Percentiles rank a stretch among this genome's conserved stretches.
Evolutionary conservation across 2,888 invertebrate species (phyloP).

Genomic region (Hecatera dysodea): DNA sequence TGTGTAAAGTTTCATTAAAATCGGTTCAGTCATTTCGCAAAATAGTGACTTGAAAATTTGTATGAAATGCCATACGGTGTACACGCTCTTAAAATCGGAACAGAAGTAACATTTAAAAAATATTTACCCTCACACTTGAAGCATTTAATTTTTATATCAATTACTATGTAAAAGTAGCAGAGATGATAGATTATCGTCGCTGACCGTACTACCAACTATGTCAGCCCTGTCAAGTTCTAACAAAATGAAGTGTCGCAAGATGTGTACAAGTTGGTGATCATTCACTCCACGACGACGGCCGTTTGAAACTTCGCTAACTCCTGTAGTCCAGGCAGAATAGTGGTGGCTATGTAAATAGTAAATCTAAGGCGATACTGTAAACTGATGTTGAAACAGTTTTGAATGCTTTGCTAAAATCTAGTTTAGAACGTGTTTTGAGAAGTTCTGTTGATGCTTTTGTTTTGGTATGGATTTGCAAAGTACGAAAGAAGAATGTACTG

Average conservation of each 20-base stretch:
- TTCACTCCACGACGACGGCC: slow-evolving; percentile 13
- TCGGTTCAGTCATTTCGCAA: no score
- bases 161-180: no score
- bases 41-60: no score
- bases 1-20: no score
- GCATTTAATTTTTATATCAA: no score
- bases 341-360: slow-evolving; percentile 15
- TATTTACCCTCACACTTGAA: no score
- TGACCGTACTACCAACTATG: not conserved
- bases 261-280: slow-evolving; percentile 25
- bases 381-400: slow-evolving; percentile 1
- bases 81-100: no score
- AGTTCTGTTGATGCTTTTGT: not conserved
- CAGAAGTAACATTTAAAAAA: no score
- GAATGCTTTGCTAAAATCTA: not conserved
- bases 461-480: not conserved
- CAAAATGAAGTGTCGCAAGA: slow-evolving; percentile 46
- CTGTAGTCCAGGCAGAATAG: slow-evolving; percentile 6
- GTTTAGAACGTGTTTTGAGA: not conserved
- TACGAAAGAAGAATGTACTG: not conserved
- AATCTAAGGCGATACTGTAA: slow-evolving; percentile 6
- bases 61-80: no score
- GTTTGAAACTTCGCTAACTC: slow-evolving; percentile 45
- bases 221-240: not conserved
- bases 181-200: no score